Percentiles rank a stretch among this genome's conserved stretches.
These are phyloP conservation scores for Cuculus canorus DNA, from an alignment of 2,797 vertebrate species.

Conservation along the genomic window DNA sequence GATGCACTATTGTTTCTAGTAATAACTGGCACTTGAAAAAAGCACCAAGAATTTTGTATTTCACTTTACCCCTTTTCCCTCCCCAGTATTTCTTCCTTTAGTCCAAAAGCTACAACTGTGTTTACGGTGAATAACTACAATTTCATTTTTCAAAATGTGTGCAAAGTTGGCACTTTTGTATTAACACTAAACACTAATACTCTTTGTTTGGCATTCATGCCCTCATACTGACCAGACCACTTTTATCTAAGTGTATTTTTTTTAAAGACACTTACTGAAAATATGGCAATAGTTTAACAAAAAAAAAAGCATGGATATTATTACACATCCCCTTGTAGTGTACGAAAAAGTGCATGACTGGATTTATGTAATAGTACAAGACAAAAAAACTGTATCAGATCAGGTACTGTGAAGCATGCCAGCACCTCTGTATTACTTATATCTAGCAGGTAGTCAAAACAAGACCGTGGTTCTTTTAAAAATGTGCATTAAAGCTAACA, in stretches of 20 bases:
- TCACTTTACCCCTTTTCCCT: conserved; percentile 30
- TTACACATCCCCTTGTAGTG: conserved; percentile 95
- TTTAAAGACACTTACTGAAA: conserved; percentile 80
- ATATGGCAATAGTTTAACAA: conserved; percentile 81
- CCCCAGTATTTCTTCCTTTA: conserved; percentile 63
- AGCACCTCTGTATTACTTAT: conserved; percentile 86
- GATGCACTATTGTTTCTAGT: conserved; percentile 71
- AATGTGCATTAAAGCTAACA: conserved; percentile 91
- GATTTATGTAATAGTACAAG: conserved; percentile 91
- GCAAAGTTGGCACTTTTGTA: conserved; percentile 84
- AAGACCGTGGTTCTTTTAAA: conserved; percentile 88
- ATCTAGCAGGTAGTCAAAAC: conserved; percentile 97
- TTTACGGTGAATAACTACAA: conserved; percentile 77
- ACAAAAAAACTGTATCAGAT: conserved; percentile 86
- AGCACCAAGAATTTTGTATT: conserved; percentile 67
- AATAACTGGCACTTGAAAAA: conserved; percentile 75
- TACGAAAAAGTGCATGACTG: conserved; percentile 97
- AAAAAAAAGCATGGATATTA: conserved; percentile 86
- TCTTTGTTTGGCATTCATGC: conserved; percentile 81
- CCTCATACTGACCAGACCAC: conserved; percentile 80
- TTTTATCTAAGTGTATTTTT: conserved; percentile 79
- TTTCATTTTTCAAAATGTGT: conserved; percentile 82
- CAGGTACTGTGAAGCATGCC: conserved; percentile 95
- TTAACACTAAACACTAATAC: conserved; percentile 83
- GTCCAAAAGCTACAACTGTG: conserved; percentile 73